phyloP scores from a whole-genome alignment of 2,888 invertebrate species.

The Oasisia sp. region DNA sequence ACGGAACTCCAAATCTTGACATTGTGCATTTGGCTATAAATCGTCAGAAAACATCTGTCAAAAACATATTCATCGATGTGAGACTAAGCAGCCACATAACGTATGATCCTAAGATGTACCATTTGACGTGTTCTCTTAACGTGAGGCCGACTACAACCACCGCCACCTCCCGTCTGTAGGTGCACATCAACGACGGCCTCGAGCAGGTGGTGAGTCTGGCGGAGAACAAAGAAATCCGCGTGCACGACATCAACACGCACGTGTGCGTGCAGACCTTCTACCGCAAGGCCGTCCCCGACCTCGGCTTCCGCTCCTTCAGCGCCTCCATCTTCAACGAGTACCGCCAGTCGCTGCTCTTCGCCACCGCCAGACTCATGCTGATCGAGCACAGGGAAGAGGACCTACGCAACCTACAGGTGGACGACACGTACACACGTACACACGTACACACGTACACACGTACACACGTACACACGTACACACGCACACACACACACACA shows the following conservation, averaged over 20 bases:
- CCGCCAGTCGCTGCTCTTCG: conserved; percentile 34
- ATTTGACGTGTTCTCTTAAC: too few relatives aligned
- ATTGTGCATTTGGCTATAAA: too few relatives aligned
- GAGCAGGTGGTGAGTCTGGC: conserved; percentile 76
- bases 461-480: too few relatives aligned
- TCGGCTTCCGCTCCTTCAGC: conserved; percentile 30
- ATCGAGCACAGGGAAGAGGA: conserved; percentile 34
- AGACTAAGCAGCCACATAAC: too few relatives aligned
- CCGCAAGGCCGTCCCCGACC: conserved; percentile 29
- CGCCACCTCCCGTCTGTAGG: conserved; percentile 52
- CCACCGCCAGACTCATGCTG: conserved; percentile 33
- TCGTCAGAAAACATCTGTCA: too few relatives aligned
- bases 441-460: too few relatives aligned
- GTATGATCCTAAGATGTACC: too few relatives aligned
- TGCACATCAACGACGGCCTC: conserved; percentile 76
- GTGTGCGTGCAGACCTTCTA: conserved; percentile 73
- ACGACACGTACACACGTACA: background rate
- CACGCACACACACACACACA: too few relatives aligned
- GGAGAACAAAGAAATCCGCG: conserved; percentile 78
- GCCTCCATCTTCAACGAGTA: conserved; percentile 30
- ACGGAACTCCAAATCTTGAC: too few relatives aligned
- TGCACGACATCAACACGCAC: conserved; percentile 79
- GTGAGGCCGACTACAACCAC: too few relatives aligned
- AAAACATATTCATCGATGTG: too few relatives aligned
- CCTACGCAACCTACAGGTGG: background rate